A percentile compares a stretch with the other conserved stretches of the same genome.
These are phyloP conservation scores for Pseudopipra pipra DNA, from an alignment of 2,113 vertebrate genomes.

Conservation along the genomic window DNA sequence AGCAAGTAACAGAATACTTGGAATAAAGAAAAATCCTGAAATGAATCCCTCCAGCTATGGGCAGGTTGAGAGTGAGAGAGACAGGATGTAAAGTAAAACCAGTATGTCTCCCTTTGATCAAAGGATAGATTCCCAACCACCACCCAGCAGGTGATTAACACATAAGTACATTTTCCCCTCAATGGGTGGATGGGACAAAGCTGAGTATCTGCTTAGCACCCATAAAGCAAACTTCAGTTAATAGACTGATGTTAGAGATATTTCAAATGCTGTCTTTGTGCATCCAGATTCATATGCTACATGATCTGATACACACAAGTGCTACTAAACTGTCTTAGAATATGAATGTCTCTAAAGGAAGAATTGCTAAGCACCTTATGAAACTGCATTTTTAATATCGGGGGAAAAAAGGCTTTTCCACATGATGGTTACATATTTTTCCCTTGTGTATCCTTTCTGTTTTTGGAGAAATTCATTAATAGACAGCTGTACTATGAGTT, in stretches of 20 bases:
- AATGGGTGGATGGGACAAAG: neutral
- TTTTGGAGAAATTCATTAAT: neutral
- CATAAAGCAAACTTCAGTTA: neutral
- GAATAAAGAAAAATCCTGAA: slow-evolving; percentile 77
- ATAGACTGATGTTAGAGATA: neutral
- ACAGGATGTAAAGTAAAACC: slow-evolving; percentile 80
- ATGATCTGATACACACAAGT: neutral
- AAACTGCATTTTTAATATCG: neutral
- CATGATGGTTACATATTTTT: neutral
- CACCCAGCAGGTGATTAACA: slow-evolving; percentile 76
- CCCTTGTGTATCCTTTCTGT: neutral
- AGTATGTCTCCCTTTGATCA: slow-evolving; percentile 78
- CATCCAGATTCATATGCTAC: neutral
- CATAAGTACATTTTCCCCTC: slow-evolving; percentile 35
- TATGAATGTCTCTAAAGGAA: neutral
- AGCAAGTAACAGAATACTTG: slow-evolving; percentile 76
- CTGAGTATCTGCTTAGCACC: neutral
- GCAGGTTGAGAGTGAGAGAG: slow-evolving; percentile 65
- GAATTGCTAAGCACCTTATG: neutral
- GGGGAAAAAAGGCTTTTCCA: neutral
- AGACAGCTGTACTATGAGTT: neutral
- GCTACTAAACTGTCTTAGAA: neutral
- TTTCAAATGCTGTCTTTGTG: neutral
- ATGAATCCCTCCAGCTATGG: slow-evolving; percentile 75
- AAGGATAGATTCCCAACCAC: slow-evolving; percentile 68